Evolutionary conservation across 30 jellyfish, hydroid and myxozoan genomes (phyloP).

Genomic region (Pelagia noctiluca): DNA sequence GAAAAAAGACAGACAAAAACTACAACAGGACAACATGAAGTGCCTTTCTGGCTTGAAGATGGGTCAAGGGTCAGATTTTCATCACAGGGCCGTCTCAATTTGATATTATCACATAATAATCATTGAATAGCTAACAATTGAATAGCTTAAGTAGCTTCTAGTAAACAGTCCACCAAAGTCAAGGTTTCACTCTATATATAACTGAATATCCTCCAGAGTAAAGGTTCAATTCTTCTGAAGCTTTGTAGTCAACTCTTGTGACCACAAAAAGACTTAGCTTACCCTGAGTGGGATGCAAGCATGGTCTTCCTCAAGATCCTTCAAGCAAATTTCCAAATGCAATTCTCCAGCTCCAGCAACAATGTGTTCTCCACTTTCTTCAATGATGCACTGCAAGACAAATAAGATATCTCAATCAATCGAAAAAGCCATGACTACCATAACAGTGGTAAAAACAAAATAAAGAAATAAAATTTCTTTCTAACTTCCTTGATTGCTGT

Average conservation of each 20-base stretch:
- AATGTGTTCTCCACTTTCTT: slow-evolving; percentile 99
- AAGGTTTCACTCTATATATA: too few species aligned
- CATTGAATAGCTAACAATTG: too few species aligned
- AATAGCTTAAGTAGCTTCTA: too few species aligned
- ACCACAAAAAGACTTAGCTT: not conserved
- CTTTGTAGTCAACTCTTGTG: too few species aligned
- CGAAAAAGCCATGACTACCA: not conserved
- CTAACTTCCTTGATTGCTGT: too few species aligned
- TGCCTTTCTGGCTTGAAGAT: slow-evolving; percentile 8
- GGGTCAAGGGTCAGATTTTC: slow-evolving; percentile 48
- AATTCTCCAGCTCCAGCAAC: slow-evolving; percentile 99
- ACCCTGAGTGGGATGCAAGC: slow-evolving; percentile 98
- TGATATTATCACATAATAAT: too few species aligned
- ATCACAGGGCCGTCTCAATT: slow-evolving; percentile 51
- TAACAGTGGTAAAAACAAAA: too few species aligned
- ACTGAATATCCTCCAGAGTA: too few species aligned
- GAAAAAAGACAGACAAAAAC: slow-evolving; percentile 3
- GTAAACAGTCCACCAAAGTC: too few species aligned
- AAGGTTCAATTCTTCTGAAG: too few species aligned
- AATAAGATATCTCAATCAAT: not conserved
- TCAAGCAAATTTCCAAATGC: slow-evolving; percentile 98
- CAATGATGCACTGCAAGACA: slow-evolving; percentile 77
- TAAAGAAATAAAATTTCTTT: too few species aligned
- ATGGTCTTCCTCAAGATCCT: slow-evolving; percentile 99
- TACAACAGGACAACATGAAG: slow-evolving; percentile 13